Evolutionary conservation across 2,113 vertebrate species (phyloP).

Genomic region (Scomber japonicus): DNA sequence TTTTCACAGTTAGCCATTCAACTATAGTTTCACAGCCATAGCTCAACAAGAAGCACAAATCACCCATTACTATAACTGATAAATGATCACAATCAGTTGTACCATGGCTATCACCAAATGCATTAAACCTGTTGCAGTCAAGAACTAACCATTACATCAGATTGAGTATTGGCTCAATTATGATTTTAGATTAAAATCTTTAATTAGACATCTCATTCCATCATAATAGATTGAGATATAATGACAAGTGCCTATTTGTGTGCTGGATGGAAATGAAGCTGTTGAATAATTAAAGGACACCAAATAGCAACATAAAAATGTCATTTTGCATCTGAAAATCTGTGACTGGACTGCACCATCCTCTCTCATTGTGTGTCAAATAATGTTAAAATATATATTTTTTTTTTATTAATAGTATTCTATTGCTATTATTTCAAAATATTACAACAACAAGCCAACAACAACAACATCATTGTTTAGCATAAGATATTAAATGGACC

Average conservation of each 20-base stretch:
- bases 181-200: constrained; percentile 5
- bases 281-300: no score
- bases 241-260: not conserved
- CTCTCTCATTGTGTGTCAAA: not conserved
- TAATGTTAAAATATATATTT: no score
- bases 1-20: constrained; percentile 24
- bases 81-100: not conserved
- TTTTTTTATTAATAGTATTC: no score
- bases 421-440: no score
- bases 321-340: no score
- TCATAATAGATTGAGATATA: not conserved
- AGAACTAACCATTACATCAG: not conserved
- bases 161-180: not conserved
- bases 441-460: no score
- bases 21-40: constrained; percentile 16
- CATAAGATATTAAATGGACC: no score
- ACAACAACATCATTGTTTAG: no score
- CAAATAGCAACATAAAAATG: no score
- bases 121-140: constrained; percentile 1
- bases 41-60: not conserved
- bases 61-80: constrained; percentile 16
- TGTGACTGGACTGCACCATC: not conserved
- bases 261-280: not conserved
- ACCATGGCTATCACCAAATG: not conserved
- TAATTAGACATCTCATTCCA: not conserved